A percentile compares a stretch with the other conserved stretches of the same genome.
Evolutionary conservation across 2,113 vertebrate genomes (phyloP).

Genomic region (Platichthys flesus): DNA sequence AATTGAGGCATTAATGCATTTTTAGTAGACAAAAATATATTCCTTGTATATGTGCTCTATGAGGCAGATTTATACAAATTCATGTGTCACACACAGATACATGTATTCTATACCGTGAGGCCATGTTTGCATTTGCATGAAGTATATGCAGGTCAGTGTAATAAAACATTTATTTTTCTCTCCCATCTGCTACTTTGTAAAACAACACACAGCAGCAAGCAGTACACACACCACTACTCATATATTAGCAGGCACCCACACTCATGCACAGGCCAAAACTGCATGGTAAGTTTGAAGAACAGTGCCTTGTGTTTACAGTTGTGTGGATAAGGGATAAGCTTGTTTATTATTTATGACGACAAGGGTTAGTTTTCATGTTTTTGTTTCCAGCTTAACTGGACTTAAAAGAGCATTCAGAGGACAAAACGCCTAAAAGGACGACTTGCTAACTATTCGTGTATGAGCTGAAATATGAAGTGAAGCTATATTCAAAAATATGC

Average conservation of each 20-base stretch:
- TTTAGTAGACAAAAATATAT: not conserved
- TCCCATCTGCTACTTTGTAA: slow-evolving; percentile 12
- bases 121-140: not conserved
- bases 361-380: slow-evolving; percentile 44
- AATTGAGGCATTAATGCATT: too few relatives aligned
- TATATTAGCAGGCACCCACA: slow-evolving; percentile 8
- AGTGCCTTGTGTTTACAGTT: slow-evolving; percentile 39
- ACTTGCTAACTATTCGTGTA: not conserved
- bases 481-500: slow-evolving; percentile 3
- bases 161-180: slow-evolving; percentile 7
- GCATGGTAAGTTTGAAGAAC: slow-evolving; percentile 3
- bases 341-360: slow-evolving; percentile 44
- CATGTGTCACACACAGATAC: not conserved
- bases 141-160: not conserved
- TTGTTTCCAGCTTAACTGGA: slow-evolving; percentile 40
- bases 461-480: not conserved
- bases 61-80: not conserved
- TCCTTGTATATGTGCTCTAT: not conserved
- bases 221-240: not conserved
- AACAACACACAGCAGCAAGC: slow-evolving; percentile 12
- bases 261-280: slow-evolving; percentile 11
- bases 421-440: slow-evolving; percentile 32
- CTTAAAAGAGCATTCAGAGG: slow-evolving; percentile 38
- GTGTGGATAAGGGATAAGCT: not conserved
- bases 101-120: not conserved